These are phyloP conservation scores for Plectropomus leopardus DNA, from an alignment of 2,113 vertebrate genomes.

Conservation along the genomic window DNA sequence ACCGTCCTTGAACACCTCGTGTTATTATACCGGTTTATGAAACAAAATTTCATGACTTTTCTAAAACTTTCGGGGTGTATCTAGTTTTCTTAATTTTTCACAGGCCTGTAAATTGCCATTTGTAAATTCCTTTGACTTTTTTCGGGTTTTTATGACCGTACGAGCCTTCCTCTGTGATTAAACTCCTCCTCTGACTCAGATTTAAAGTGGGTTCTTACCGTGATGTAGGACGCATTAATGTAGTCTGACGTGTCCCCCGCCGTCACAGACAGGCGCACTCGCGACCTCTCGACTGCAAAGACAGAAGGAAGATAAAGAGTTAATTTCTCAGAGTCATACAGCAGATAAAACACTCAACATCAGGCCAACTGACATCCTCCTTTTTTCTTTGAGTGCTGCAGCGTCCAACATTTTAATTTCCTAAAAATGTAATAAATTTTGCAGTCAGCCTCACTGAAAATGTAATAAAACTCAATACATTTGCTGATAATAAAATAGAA, in stretches of 20 bases:
- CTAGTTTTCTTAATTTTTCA: too few relatives aligned
- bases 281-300: constrained; percentile 89
- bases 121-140: too few relatives aligned
- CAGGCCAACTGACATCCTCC: not conserved
- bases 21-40: too few relatives aligned
- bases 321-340: not conserved
- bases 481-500: too few relatives aligned
- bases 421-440: too few relatives aligned
- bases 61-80: too few relatives aligned
- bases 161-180: not conserved
- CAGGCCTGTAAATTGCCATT: too few relatives aligned
- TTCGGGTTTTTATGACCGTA: too few relatives aligned
- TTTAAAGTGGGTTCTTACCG: constrained; percentile 83
- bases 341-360: not conserved
- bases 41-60: too few relatives aligned
- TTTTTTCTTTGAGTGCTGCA: not conserved
- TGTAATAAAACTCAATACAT: too few relatives aligned
- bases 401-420: not conserved
- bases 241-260: constrained; percentile 91
- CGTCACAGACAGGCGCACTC: constrained; percentile 88
- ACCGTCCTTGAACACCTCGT: too few relatives aligned
- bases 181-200: not conserved
- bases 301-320: not conserved
- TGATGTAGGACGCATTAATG: constrained; percentile 93
- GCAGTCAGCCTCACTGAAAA: too few relatives aligned